These are phyloP conservation scores for Dasysyrphus albostriatus DNA, from an alignment of 2,888 invertebrate genomes.

Conservation along the genomic window DNA sequence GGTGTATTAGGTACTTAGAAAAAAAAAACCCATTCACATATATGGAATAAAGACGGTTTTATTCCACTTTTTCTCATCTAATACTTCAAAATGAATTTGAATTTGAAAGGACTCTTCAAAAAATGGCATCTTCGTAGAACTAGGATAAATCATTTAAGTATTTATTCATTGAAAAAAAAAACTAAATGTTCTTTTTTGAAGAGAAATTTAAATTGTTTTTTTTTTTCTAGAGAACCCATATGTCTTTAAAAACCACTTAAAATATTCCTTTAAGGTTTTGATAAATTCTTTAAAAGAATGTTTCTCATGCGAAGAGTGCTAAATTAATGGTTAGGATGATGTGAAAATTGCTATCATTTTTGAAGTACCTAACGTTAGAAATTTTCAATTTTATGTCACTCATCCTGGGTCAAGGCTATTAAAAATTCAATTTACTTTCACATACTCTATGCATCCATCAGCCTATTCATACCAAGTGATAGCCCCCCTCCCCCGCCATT, in stretches of 20 bases:
- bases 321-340: not conserved
- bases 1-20: not conserved
- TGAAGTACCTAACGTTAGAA: not conserved
- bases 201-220: not conserved
- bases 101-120: constrained; percentile 9
- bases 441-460: constrained; percentile 21
- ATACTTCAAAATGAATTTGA: constrained; percentile 29
- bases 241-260: not conserved
- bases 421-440: constrained; percentile 44
- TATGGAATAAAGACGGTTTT: constrained; percentile 3
- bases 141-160: constrained; percentile 28
- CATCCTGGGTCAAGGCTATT: constrained; percentile 22
- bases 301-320: not conserved
- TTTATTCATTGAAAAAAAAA: constrained; percentile 10
- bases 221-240: not conserved
- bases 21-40: constrained; percentile 18
- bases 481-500: constrained; percentile 28
- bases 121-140: constrained; percentile 7
- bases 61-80: constrained; percentile 5
- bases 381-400: constrained; percentile 16
- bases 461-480: constrained; percentile 18
- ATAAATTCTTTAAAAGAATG: not conserved
- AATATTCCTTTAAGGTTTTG: constrained; percentile 9
- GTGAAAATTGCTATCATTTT: constrained; percentile 13
- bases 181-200: constrained; percentile 3